Evolutionary conservation across 2,888 invertebrate genomes (phyloP).

Genomic region (Julus scandinavius): DNA sequence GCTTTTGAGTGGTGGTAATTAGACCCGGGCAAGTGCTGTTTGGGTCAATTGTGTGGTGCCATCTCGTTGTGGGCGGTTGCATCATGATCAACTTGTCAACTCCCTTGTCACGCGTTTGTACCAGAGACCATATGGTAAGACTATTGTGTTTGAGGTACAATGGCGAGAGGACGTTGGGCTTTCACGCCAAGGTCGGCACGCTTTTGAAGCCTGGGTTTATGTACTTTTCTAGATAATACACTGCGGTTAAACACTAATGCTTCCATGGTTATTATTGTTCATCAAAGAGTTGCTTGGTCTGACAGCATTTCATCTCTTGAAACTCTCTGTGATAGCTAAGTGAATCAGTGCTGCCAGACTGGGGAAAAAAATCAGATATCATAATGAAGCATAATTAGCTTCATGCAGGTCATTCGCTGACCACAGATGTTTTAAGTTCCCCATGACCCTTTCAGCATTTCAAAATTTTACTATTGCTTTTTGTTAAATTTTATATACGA

Average conservation of each 20-base stretch:
- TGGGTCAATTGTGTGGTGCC: not conserved
- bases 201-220: not conserved
- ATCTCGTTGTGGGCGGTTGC: not conserved
- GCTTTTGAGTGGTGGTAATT: not conserved
- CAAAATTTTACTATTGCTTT: too few species aligned
- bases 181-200: slow-evolving; percentile 13
- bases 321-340: too few species aligned
- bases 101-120: not conserved
- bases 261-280: not conserved
- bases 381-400: too few species aligned
- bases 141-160: not conserved
- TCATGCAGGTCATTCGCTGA: too few species aligned
- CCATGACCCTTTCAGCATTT: too few species aligned
- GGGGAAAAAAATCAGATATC: too few species aligned
- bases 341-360: too few species aligned
- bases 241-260: not conserved
- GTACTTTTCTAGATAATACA: not conserved
- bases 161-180: slow-evolving; percentile 25
- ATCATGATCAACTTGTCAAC: slow-evolving; percentile 10
- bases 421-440: too few species aligned
- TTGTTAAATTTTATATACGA: too few species aligned
- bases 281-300: not conserved
- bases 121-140: not conserved
- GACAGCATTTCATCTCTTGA: not conserved
- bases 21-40: not conserved